phyloP scores from a whole-genome alignment of 2,797 vertebrate genomes.

The Diplodus puntazzo region DNA sequence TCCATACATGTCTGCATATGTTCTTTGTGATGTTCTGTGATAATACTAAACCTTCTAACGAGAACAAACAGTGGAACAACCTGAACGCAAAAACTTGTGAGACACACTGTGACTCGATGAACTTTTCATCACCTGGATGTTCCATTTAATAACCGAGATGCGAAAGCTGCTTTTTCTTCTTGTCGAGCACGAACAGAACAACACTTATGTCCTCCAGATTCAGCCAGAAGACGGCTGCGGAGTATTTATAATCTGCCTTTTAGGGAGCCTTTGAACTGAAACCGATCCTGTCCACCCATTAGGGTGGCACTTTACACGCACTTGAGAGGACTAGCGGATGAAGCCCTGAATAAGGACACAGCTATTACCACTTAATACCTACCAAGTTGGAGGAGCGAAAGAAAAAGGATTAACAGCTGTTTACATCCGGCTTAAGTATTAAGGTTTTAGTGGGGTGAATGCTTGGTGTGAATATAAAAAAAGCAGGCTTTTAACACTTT shows the following conservation, averaged over 20 bases:
- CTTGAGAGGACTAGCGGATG: constrained; percentile 10
- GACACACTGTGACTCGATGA: not conserved
- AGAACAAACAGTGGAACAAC: not conserved
- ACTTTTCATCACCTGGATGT: not conserved
- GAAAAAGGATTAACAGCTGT: constrained; percentile 33
- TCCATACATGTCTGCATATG: not conserved
- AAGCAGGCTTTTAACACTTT: constrained; percentile 21
- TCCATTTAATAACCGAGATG: not conserved
- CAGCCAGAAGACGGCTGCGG: not conserved
- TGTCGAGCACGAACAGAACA: not conserved
- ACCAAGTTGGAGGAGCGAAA: not conserved
- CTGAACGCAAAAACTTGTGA: not conserved
- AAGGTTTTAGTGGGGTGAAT: not conserved
- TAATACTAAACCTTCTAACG: not conserved
- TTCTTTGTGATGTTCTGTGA: not conserved
- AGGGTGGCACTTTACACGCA: constrained; percentile 1
- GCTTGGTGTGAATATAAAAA: not conserved
- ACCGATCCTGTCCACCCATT: not conserved
- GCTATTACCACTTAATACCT: constrained; percentile 25
- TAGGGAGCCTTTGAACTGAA: not conserved
- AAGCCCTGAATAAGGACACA: constrained; percentile 11
- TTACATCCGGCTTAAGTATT: constrained; percentile 6
- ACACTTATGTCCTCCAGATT: not conserved
- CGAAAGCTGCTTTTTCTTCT: not conserved
- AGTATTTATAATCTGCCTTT: not conserved